Base-by-base conservation (phyloP, 1,140 invertebrate genomes). In the Vanessa tameamea region DNA sequence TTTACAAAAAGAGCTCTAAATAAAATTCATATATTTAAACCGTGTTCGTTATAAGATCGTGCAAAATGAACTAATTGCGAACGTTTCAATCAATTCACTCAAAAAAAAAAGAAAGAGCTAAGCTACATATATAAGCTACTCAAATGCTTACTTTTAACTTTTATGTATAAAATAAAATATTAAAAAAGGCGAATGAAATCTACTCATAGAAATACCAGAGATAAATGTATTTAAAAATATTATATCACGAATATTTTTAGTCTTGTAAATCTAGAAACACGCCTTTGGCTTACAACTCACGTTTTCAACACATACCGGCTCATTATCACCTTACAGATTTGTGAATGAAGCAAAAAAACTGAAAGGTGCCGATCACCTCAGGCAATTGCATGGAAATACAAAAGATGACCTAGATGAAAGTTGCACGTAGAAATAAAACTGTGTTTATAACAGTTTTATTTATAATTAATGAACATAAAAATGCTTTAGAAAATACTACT, bases 331-430 rank as follows among this genome's bases (percentile, higher is more conserved):
- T 69, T 65, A 48, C 53, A 53, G 47, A 75, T 51, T 70, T 65
- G 48, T 71, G 64, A 74, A 71, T 57, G 67, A 75, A 61, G 47
- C 20, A 75, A 69, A 55, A 68, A 53, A 72, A 15, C 70, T 67
- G 59, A 75, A 74, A 75, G 73, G 47, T 57, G 2, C 61, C 64
- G 11, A 50, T 20, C 43, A 67, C 73, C 63, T 70, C 61, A 61
- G 64, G 63, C 59, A 70, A 75, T 70, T 66, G 68, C 61, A 23
- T 64, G 47, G 16, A 73, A 61, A 57, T 66, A 53, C 55, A 66
- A 53, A 20, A 72, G 70, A 47, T 51, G 72, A 68, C 66, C 57
- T 47, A 53, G 69, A 73, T 73, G 66, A 74, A 61, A 61, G 31
- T 3, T 61, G 26, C 26, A 57, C 16, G 20, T 9, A 43, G 9